Conservation (phyloP, 2,113 vertebrate genomes). For the cat (Felis catus) region DNA sequence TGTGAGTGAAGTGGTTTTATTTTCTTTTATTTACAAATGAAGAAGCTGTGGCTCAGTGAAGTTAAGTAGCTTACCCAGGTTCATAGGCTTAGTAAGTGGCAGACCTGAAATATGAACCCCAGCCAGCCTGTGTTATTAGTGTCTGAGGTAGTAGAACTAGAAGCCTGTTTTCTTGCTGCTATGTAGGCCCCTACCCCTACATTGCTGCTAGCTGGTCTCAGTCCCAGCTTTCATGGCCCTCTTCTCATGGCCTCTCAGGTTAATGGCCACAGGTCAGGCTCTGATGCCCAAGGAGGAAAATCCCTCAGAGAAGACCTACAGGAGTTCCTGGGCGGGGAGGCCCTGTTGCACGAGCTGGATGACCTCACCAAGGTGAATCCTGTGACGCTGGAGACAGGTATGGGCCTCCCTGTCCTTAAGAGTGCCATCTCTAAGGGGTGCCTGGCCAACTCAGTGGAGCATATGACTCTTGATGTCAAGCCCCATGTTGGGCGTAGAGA, state of each 20-base stretch:
- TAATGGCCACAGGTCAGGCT: slow-evolving; percentile 76
- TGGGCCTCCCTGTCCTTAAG: not conserved
- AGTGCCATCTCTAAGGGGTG: not conserved
- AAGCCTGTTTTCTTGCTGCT: not conserved
- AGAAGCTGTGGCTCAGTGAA: not conserved
- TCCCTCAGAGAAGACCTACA: slow-evolving; percentile 88
- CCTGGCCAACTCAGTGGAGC: not conserved
- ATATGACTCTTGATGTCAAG: not conserved
- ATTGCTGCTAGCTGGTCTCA: not conserved
- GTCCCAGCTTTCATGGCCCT: not conserved
- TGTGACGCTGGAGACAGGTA: slow-evolving; percentile 94
- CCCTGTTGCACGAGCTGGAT: slow-evolving; percentile 90
- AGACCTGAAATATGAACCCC: slow-evolving; percentile 7
- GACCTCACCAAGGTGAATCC: slow-evolving; percentile 98
- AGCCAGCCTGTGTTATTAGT: not conserved
- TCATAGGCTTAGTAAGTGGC: not conserved
- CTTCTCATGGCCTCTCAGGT: slow-evolving; percentile 78
- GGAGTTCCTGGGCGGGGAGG: slow-evolving; percentile 90
- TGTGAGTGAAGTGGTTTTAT: slow-evolving; percentile 22
- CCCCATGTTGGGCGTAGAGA: not conserved
- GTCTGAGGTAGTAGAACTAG: not conserved
- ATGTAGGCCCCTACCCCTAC: not conserved
- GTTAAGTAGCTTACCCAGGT: not conserved
- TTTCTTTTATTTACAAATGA: slow-evolving; percentile 49
- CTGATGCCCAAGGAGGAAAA: slow-evolving; percentile 41